Conservation (phyloP, 2,888 invertebrate genomes). For the Drosophila paranaensis region DNA sequence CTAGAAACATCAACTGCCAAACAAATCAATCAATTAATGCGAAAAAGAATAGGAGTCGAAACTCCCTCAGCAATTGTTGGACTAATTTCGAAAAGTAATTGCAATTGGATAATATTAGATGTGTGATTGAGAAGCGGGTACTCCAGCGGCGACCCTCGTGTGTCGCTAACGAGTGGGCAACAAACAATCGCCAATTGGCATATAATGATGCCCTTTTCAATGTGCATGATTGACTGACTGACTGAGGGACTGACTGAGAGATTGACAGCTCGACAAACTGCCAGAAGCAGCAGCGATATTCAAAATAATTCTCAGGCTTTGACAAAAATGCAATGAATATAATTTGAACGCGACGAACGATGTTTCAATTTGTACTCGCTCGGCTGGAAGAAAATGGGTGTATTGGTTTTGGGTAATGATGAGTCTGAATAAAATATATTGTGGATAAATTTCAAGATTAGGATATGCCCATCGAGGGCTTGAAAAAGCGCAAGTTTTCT, state of each 20-base stretch:
- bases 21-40: constrained; percentile 33
- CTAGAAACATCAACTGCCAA: constrained; percentile 2
- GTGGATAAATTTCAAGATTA: too few relatives aligned
- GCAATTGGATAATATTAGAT: constrained; percentile 18
- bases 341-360: constrained; percentile 66
- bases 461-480: too few relatives aligned
- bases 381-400: not conserved
- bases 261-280: constrained; percentile 45
- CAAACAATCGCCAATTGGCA: constrained; percentile 79
- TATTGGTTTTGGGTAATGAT: not conserved
- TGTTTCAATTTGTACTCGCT: constrained; percentile 41
- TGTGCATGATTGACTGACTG: constrained; percentile 28
- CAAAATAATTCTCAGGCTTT: constrained; percentile 73
- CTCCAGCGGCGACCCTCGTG: constrained; percentile 47
- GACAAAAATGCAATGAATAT: constrained; percentile 73
- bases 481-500: too few relatives aligned
- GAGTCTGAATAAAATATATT: too few relatives aligned
- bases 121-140: constrained; percentile 44
- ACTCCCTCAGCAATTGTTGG: constrained; percentile 30
- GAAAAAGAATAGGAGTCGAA: not conserved
- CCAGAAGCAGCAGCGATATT: constrained; percentile 71
- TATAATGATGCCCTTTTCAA: constrained; percentile 76
- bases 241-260: constrained; percentile 28
- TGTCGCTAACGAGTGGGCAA: constrained; percentile 59
- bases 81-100: constrained; percentile 47